Evolutionary conservation across 2,113 vertebrate species (phyloP).

Genomic region (Excalfactoria chinensis): DNA sequence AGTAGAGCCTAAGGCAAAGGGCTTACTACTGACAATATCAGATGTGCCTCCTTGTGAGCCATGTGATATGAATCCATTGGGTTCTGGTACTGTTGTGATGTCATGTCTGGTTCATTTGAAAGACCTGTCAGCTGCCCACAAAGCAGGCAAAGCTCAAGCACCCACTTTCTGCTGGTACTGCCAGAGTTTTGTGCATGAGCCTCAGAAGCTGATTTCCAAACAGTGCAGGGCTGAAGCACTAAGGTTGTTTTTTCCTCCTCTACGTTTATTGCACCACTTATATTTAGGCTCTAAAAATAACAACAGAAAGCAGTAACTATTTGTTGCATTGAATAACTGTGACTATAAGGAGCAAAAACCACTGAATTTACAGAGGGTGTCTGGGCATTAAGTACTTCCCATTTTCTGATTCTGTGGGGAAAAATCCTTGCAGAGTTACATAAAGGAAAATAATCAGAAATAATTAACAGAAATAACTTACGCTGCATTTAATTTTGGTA

Average conservation of each 20-base stretch:
- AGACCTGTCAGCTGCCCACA: not conserved
- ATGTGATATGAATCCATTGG: not conserved
- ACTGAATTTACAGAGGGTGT: not conserved
- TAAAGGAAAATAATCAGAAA: constrained; percentile 10
- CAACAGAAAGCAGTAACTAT: not conserved
- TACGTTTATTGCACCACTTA: not conserved
- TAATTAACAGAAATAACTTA: not conserved
- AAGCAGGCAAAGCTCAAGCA: not conserved
- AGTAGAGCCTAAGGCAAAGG: not conserved
- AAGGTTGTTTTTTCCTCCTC: not conserved
- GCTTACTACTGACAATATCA: not conserved
- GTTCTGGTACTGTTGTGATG: not conserved
- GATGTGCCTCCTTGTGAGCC: not conserved
- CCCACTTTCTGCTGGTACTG: not conserved
- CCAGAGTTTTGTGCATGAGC: not conserved
- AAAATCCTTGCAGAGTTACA: not conserved
- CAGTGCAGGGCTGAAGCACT: not conserved
- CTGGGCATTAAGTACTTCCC: not conserved
- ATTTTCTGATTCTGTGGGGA: not conserved
- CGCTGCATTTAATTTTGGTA: not conserved
- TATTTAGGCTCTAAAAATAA: constrained; percentile 19
- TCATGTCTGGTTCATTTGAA: not conserved
- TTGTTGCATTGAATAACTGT: constrained; percentile 10
- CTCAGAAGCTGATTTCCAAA: not conserved
- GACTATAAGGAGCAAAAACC: not conserved